A percentile compares a stretch with the other conserved stretches of the same genome.
phyloP scores from a whole-genome alignment of 2,888 invertebrate genomes.

The Rhagium mordax region DNA sequence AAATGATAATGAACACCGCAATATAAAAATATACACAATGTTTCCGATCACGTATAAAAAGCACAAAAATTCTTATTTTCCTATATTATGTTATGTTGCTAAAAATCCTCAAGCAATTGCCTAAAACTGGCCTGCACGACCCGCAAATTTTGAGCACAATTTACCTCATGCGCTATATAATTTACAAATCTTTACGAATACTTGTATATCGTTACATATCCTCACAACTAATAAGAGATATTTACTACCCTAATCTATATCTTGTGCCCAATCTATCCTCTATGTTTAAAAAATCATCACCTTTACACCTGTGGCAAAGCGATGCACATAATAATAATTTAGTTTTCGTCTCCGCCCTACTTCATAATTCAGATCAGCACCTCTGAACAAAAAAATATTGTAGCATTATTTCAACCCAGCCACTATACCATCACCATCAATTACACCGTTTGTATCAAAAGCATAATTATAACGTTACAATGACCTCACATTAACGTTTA shows the following conservation, averaged over 20 bases:
- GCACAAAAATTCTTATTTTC: too few relatives aligned
- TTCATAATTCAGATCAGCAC: neutral
- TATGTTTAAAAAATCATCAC: neutral
- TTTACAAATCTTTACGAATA: neutral
- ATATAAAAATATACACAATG: too few relatives aligned
- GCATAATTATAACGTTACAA: neutral
- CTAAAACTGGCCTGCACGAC: too few relatives aligned
- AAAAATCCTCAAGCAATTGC: too few relatives aligned
- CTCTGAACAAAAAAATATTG: neutral
- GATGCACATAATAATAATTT: neutral
- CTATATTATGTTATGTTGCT: too few relatives aligned
- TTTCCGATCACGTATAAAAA: too few relatives aligned
- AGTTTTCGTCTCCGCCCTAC: neutral
- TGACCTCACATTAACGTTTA: neutral
- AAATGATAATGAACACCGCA: too few relatives aligned
- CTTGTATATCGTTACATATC: neutral
- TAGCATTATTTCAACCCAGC: neutral
- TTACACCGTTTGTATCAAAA: neutral
- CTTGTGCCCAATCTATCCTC: neutral
- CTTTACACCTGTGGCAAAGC: neutral
- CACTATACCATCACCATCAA: neutral
- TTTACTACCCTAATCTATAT: neutral
- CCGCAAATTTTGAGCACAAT: too few relatives aligned
- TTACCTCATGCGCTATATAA: too few relatives aligned
- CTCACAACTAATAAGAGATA: neutral